Base-by-base conservation (phyloP, 1,140 invertebrate genomes). In the Megalonaias nervosa region DNA sequence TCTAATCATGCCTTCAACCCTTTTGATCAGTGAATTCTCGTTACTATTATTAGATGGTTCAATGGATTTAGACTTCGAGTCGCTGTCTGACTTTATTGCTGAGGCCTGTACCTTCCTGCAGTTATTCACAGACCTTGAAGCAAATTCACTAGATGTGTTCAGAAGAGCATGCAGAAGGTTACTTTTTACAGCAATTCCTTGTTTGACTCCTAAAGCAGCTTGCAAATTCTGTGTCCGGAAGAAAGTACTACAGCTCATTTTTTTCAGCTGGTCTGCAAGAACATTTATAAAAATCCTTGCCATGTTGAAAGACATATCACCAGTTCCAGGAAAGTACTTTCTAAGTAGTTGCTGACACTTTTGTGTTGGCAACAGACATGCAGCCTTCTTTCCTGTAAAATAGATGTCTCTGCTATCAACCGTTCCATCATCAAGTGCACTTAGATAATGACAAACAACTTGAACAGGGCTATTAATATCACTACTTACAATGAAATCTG, bases 401-500 rank as follows among this genome's bases (percentile, higher is more conserved):
- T 69, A 65, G 55, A 83, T 62, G 55, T 85, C 84, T 16, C 38
- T 67, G 17, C n/a, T 76, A 59, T 85, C 79, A 16, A 85, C n/a
- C 5, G 19, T 60, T 56, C 64, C 72, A 3, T 68, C 31, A 21
- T 79, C 74, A 14, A 79, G 67, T 2, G 19, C 16, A 19, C 81
- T 60, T 0, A 85, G 55, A 56, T 83, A 85, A 26, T 79, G 64
- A 56, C 82, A 85, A 12, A 85, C 82, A 65, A 85, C 75, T 60
- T 85, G 84, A 19, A 81, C 55, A n/a, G 84, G 80, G 74, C 84
- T 85, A n/a, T 76, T 77, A 0, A 82, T n/a, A 71, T 85, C 84
- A 9, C 17, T 61, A 17, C 75, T 62, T 19, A 79, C 70, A 16
- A 67, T 60, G 15, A 83, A 74, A 19, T 77, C 64, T 1, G 60